A percentile compares a stretch with the other conserved stretches of the same genome.
Evolutionary conservation across 2,888 invertebrate genomes (phyloP).

Genomic region (Cheilosia vernalis): DNA sequence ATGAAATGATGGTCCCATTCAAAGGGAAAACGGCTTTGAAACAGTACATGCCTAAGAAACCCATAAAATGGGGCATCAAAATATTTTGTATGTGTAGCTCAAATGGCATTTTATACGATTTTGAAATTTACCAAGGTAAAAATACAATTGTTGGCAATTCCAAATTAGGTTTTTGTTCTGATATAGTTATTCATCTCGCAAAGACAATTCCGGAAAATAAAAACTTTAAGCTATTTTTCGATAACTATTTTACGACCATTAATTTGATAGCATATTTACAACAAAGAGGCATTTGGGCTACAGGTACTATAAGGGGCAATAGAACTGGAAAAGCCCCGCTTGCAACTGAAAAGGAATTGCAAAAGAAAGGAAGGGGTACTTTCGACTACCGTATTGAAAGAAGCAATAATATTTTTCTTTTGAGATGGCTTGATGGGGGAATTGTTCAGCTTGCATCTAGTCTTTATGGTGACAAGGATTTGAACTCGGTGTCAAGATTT

Average conservation of each 20-base stretch:
- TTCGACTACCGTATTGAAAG: slow-evolving; percentile 39
- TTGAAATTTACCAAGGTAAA: slow-evolving; percentile 29
- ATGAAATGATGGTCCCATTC: slow-evolving; percentile 36
- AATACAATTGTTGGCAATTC: slow-evolving; percentile 1
- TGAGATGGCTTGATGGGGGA: slow-evolving; percentile 23
- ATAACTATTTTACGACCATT: slow-evolving; percentile 3
- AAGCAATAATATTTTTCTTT: slow-evolving; percentile 27
- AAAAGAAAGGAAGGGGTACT: slow-evolving; percentile 19
- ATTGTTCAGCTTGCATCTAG: slow-evolving; percentile 42
- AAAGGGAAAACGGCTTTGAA: slow-evolving; percentile 14
- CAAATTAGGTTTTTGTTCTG: slow-evolving; percentile 20
- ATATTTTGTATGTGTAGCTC: slow-evolving; percentile 25
- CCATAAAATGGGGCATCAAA: slow-evolving; percentile 23
- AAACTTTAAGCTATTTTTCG: not conserved
- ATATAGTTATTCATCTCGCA: slow-evolving; percentile 9
- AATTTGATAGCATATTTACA: not conserved
- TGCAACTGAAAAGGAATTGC: slow-evolving; percentile 27
- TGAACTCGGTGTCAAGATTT: slow-evolving; percentile 16
- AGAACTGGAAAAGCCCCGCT: slow-evolving; percentile 21
- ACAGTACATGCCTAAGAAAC: slow-evolving; percentile 28
- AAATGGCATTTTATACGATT: slow-evolving; percentile 17
- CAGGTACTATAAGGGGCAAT: slow-evolving; percentile 47
- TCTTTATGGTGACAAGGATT: slow-evolving; percentile 2
- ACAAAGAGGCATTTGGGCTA: slow-evolving; percentile 9
- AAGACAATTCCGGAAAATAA: slow-evolving; percentile 10